Evolutionary conservation across 64 coral and sea anemone genomes (phyloP).

Genomic region (Montipora efflorescens): DNA sequence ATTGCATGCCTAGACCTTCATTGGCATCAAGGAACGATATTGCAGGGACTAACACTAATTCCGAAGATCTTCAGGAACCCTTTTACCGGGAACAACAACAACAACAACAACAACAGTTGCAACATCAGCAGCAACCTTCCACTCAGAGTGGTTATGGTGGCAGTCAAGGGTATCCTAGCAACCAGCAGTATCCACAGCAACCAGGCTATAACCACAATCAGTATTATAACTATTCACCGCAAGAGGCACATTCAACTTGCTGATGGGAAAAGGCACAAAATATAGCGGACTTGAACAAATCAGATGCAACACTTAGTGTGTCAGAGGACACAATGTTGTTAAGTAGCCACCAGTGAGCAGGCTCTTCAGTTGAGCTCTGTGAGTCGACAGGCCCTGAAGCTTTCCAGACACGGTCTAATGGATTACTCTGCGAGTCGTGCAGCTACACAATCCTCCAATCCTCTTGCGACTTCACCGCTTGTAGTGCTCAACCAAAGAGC

Average conservation of each 20-base stretch:
- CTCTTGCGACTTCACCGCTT: too few species aligned
- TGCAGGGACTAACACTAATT: neutral
- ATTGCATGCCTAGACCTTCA: neutral
- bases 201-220: slow-evolving; percentile 40
- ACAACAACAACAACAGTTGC: slow-evolving; percentile 30
- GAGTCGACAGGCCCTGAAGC: too few species aligned
- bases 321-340: too few species aligned
- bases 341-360: too few species aligned
- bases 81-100: neutral
- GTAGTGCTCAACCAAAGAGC: too few species aligned
- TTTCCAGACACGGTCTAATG: too few species aligned
- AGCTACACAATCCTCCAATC: too few species aligned
- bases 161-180: slow-evolving; percentile 36
- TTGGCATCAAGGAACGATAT: neutral
- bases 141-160: slow-evolving; percentile 49
- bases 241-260: slow-evolving; percentile 1
- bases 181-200: slow-evolving; percentile 69
- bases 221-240: slow-evolving; percentile 11
- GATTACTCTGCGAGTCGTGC: too few species aligned
- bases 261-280: neutral
- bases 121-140: slow-evolving; percentile 37
- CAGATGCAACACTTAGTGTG: neutral
- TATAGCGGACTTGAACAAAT: neutral
- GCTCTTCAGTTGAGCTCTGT: too few species aligned
- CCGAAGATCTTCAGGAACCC: neutral